phyloP scores from a whole-genome alignment of 2,888 invertebrate species.

The Incurvaria masculella region DNA sequence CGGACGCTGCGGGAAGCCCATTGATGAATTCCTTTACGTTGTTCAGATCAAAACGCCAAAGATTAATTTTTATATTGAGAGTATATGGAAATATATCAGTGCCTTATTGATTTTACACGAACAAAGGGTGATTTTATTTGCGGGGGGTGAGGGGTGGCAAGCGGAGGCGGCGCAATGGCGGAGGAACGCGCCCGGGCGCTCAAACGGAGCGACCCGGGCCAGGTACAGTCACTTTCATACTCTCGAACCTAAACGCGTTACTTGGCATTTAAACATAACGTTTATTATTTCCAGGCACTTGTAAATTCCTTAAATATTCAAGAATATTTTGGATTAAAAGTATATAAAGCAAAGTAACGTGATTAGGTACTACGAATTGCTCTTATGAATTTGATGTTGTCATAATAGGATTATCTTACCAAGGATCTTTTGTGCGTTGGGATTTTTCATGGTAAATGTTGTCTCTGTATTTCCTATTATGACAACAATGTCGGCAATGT shows the following conservation, averaged over 20 bases:
- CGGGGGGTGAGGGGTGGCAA: slow-evolving; percentile 9
- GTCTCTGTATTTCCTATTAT: too few species aligned
- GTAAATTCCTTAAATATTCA: too few species aligned
- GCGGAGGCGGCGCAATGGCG: slow-evolving; percentile 26
- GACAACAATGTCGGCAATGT: background rate
- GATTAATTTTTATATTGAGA: slow-evolving; percentile 43
- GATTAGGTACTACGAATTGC: too few species aligned
- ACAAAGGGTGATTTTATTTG: slow-evolving; percentile 46
- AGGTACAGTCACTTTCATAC: slow-evolving; percentile 62
- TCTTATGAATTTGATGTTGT: too few species aligned
- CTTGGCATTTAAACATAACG: too few species aligned
- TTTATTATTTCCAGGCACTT: too few species aligned
- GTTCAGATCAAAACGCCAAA: slow-evolving; percentile 36
- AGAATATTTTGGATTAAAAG: too few species aligned
- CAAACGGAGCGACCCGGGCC: slow-evolving; percentile 78
- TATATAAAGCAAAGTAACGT: too few species aligned
- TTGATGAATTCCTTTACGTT: background rate
- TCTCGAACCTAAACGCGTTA: background rate
- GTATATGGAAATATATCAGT: slow-evolving; percentile 51
- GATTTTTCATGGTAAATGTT: too few species aligned
- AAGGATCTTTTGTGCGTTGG: too few species aligned
- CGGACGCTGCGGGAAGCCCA: slow-evolving; percentile 24
- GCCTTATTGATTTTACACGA: slow-evolving; percentile 48
- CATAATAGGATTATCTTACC: too few species aligned
- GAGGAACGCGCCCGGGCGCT: slow-evolving; percentile 71